phyloP scores from a whole-genome alignment of 2,888 invertebrate species.

The Plutella xylostella region DNA sequence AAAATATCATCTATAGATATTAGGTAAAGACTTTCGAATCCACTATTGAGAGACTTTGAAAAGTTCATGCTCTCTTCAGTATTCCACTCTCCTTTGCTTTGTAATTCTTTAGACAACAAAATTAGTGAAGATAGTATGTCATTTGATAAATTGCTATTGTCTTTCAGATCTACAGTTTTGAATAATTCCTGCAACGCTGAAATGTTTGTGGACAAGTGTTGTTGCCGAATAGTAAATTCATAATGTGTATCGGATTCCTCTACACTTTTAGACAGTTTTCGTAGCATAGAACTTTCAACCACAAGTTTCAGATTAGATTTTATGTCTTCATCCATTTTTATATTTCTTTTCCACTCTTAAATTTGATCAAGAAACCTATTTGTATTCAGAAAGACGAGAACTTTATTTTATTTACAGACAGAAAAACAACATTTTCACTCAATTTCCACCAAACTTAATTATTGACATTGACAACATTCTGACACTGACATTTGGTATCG shows the following conservation, averaged over 20 bases:
- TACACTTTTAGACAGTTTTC: constrained; percentile 35
- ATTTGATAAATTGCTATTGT: constrained; percentile 20
- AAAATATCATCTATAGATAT: constrained; percentile 31
- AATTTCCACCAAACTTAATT: too few relatives aligned
- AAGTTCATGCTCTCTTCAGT: constrained; percentile 26
- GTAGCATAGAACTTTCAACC: constrained; percentile 28
- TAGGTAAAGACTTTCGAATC: constrained; percentile 31
- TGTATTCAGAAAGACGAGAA: not conserved
- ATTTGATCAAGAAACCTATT: too few relatives aligned
- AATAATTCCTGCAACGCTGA: constrained; percentile 27
- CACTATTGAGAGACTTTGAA: constrained; percentile 28
- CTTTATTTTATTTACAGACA: too few relatives aligned
- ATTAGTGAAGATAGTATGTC: constrained; percentile 31
- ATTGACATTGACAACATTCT: too few relatives aligned
- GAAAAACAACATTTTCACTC: too few relatives aligned
- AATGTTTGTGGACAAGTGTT: constrained; percentile 29
- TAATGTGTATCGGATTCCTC: constrained; percentile 34
- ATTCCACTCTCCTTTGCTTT: constrained; percentile 36
- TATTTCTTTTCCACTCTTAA: not conserved
- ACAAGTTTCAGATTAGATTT: not conserved
- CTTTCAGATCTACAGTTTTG: constrained; percentile 26
- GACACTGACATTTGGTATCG: too few relatives aligned
- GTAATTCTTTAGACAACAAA: constrained; percentile 39
- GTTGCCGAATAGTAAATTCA: constrained; percentile 36
- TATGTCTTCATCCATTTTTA: not conserved